Evolutionary conservation across 1,140 invertebrate genomes (phyloP), one percentile per base, ranked within the genome.

Genomic region (Lithobius niger): DNA sequence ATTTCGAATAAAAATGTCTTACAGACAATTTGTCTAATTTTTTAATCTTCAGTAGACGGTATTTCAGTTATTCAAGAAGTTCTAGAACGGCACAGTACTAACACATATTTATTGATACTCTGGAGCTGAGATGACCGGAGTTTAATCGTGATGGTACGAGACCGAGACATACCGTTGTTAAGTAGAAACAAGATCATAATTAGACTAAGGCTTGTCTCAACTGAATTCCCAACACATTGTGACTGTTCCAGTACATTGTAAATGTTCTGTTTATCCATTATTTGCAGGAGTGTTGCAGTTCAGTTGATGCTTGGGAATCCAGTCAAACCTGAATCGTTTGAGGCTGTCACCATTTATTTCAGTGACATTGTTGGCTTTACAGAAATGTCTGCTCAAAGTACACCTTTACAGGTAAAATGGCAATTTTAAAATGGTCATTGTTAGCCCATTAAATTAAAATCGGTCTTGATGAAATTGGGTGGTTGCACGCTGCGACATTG

Each of bases 351-450:
- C 25, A 96, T 98, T 61, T 97, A 96, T 73, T 98, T 98, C 74
- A 96, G 91, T 66, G 95, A 98, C 71, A 97, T 98, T 70, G 94
- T 97, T 52, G 94, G 94, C 60, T 98, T 98, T 74, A 98, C 95
- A 36, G 81, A 84, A 45, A 88, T 98, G 82, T 95, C 91, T 4
- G 88, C 92, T 0, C 86, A 91, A 69, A 95, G 91, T 66, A 88
- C 90, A 45, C 92, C 94, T 31, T 76, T 97, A 62, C 79, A 87
- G 74, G 82, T 84, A 69, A 61, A 16, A 54, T 19, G n/a, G n/a
- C n/a, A n/a, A n/a, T n/a, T n/a, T n/a, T n/a, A n/a, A n/a, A n/a
- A n/a, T n/a, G n/a, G n/a, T n/a, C n/a, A n/a, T n/a, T n/a, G n/a
- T n/a, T n/a, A n/a, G n/a, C n/a, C n/a, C n/a, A n/a, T n/a, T n/a